These are phyloP conservation scores for Mixornis gularis DNA, from an alignment of 2,113 vertebrate species.

Conservation along the genomic window DNA sequence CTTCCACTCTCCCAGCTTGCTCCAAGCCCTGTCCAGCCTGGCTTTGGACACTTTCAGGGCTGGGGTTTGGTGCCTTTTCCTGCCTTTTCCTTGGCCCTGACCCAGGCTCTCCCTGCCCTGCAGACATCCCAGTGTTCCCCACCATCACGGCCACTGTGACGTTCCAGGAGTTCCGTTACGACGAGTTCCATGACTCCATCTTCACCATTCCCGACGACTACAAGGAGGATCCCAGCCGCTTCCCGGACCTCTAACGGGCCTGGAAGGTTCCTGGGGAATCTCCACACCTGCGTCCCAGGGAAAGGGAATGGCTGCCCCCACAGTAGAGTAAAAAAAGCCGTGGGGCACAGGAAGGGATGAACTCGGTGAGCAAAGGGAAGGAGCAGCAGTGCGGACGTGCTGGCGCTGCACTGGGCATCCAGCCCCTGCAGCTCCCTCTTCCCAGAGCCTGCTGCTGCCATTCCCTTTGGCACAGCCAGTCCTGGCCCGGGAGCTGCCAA, in stretches of 20 bases:
- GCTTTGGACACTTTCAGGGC: accelerated
- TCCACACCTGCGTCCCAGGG: not conserved
- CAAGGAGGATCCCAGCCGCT: slow-evolving; percentile 96
- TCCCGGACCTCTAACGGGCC: slow-evolving; percentile 88
- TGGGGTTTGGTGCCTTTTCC: accelerated
- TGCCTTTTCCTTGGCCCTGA: not conserved
- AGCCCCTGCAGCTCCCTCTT: not conserved
- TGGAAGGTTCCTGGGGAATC: not conserved
- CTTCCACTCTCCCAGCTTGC: accelerated
- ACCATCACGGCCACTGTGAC: slow-evolving; percentile 99
- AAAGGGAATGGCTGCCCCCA: not conserved
- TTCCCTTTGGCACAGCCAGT: not conserved
- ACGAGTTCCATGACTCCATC: slow-evolving; percentile 87
- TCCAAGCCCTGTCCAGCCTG: accelerated
- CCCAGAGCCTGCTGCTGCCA: slow-evolving; percentile 38
- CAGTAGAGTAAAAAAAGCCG: not conserved
- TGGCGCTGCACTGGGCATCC: not conserved
- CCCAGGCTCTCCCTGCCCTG: not conserved
- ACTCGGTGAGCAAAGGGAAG: slow-evolving; percentile 35
- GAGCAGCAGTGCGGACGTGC: not conserved
- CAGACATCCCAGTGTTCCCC: slow-evolving; percentile 96
- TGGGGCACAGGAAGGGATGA: slow-evolving; percentile 14
- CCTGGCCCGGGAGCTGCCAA: not conserved
- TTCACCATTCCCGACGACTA: slow-evolving; percentile 93
- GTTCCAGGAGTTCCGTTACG: slow-evolving; percentile 97